Conservation (phyloP, 2,113 vertebrate species). For the Calyptomena viridis region DNA sequence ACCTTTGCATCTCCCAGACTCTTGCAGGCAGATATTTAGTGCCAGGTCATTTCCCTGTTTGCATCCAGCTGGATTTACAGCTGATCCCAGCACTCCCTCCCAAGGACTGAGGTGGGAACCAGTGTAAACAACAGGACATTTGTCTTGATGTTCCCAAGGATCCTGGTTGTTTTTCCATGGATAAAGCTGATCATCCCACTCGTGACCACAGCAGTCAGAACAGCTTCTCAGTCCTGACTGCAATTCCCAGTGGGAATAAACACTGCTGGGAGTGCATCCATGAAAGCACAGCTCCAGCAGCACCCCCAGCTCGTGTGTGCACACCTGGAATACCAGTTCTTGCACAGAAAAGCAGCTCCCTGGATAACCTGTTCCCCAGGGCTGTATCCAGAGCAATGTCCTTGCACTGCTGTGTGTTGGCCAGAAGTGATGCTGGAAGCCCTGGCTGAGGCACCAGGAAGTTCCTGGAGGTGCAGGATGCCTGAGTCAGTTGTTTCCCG, state of each 20-base stretch:
- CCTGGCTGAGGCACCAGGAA: accelerated
- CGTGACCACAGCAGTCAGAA: accelerated
- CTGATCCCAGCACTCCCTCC: neutral
- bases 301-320: accelerated
- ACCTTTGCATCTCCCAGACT: neutral
- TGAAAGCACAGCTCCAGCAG: neutral
- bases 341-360: neutral
- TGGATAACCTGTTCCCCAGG: no score
- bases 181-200: no score
- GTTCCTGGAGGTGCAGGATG: neutral
- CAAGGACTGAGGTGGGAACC: accelerated
- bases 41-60: accelerated
- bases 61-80: neutral
- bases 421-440: neutral
- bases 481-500: accelerated
- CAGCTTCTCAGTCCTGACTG: accelerated
- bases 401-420: neutral
- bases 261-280: no score
- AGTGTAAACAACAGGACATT: accelerated
- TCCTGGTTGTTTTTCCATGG: neutral
- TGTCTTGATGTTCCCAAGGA: neutral
- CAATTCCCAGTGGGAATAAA: accelerated
- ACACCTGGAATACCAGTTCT: neutral
- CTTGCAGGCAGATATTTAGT: no score
- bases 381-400: accelerated